Base-by-base conservation (phyloP, 2,888 invertebrate genomes). In the Eristalinus aeneus region DNA sequence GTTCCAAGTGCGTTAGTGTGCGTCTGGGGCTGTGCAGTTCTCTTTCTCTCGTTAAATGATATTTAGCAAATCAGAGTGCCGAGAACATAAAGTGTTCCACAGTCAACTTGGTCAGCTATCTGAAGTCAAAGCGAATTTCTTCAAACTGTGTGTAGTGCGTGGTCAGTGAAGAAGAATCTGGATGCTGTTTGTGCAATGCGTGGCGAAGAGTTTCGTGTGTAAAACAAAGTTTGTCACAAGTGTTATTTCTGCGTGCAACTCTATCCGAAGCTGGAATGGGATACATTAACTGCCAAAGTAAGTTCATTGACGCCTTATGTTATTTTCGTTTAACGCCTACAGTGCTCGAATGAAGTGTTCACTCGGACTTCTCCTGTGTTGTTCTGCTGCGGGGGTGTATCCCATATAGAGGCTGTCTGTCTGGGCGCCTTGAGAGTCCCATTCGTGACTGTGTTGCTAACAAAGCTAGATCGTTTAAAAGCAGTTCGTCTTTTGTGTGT, bases 261-360 rank as follows among this genome's bases (percentile, higher is more conserved):
- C 67, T 58, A 31, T 56, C 58, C 20, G 23, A 69, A 81, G 72
- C 81, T 73, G 85, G 85, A 85, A 85, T 85, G 85, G 81, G 81
- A 85, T 81, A 85, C 85, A 73, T 73, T 81, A 85, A 76, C 81
- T 68, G 76, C 81, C 76, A 72, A 81, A 76, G 85, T 85, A 81
- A 85, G 85, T 85, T 85, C 76, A 71, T 81, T 85, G 85, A 81
- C 85, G 81, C 56, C 58, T 65, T 27, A 5, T 76, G 56, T 73
- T 80, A 46, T 67, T 71, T 65, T 58, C 46, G 10, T 68, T 56
- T 39, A 60, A 65, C 58, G 60, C 58, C 63, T 23, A n/a, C 71
- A 65, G 56, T 67, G 65, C 72, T 60, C 2, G 23, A 11, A 12
- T 56, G 56, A 23, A 56, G 56, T 56, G 11, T 22, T 3, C n/a